Base-by-base conservation (phyloP, 1,140 invertebrate genomes). In the Hyphantria cunea region DNA sequence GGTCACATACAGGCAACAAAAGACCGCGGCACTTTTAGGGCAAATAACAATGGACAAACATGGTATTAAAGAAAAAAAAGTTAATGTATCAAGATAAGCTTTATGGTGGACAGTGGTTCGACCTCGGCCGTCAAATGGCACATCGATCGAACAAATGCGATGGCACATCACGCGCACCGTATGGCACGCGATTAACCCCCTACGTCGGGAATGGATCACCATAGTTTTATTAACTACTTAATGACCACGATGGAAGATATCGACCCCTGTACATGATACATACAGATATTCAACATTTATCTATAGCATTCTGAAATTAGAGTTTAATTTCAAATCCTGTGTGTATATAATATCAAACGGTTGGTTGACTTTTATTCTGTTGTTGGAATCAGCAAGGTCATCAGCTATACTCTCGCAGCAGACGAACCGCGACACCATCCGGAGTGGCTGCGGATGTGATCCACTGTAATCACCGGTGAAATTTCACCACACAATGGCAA, bases 71-170 rank as follows among this genome's bases (percentile, higher is more conserved):
- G 69, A 78, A 70, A 67, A n/a, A 76, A 81, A 76, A 73, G 70
- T 72, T 75, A 81, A 82, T 83, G 82, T 84, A 89, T 88, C 86
- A 82, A 76, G 86, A 89, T 89, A 89, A 89, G 84, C 69, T 72
- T 78, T 78, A 65, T 86, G 72, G 82, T 87, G 84, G 82, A 85
- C 81, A 88, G 78, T 79, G 72, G 72, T 75, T 74, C 86, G 84
- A 89, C 86, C 86, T 89, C 86, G 84, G 86, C 86, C 86, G 80
- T 85, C 86, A 88, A 89, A 86, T 82, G 75, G 71, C 73, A 76
- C 65, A 86, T 90, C 85, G 86, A 88, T 87, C 80, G 82, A 61
- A 73, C 64, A 48, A 73, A 67, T 68, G 65, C 70, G 73, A 72
- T 66, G 68, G 77, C 73, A 72, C 77, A 84, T 78, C 83, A 84